Evolutionary conservation across 2,113 vertebrate genomes (phyloP).

Genomic region (Datnioides undecimradiatus): DNA sequence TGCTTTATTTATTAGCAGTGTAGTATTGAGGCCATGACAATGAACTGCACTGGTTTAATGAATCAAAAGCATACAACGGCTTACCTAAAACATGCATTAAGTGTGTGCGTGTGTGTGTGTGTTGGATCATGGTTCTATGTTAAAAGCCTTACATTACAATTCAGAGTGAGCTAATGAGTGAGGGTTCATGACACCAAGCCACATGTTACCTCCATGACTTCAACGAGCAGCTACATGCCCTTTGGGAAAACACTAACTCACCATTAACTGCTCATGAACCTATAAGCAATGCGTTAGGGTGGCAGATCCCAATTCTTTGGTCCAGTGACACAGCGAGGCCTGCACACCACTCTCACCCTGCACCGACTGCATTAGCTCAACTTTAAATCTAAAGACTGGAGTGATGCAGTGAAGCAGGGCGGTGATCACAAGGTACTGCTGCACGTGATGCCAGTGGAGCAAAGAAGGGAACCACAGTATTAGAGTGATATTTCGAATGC

Average conservation of each 20-base stretch:
- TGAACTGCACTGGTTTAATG: constrained; percentile 49
- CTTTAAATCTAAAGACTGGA: neutral
- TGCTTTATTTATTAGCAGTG: constrained; percentile 6
- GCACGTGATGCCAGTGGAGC: constrained; percentile 41
- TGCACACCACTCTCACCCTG: neutral
- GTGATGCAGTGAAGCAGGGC: neutral
- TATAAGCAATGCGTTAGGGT: constrained; percentile 70
- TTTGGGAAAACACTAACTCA: neutral
- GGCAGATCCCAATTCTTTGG: constrained; percentile 62
- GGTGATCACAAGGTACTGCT: neutral
- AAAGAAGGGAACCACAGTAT: constrained; percentile 65
- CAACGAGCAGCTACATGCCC: constrained; percentile 57
- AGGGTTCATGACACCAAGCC: constrained; percentile 48
- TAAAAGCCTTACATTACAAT: constrained; percentile 10
- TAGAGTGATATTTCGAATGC: constrained; percentile 56
- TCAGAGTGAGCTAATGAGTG: constrained; percentile 34
- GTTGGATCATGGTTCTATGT: neutral
- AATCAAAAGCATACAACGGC: constrained; percentile 31
- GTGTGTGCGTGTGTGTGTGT: constrained; percentile 21
- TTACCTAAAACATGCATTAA: constrained; percentile 49
- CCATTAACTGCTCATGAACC: constrained; percentile 47
- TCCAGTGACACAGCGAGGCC: constrained; percentile 42
- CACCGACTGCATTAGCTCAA: neutral
- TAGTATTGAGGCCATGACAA: constrained; percentile 50
- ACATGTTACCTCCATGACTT: constrained; percentile 49